Base-by-base conservation (phyloP, 2,888 invertebrate genomes). In the Creontiades dilutus region DNA sequence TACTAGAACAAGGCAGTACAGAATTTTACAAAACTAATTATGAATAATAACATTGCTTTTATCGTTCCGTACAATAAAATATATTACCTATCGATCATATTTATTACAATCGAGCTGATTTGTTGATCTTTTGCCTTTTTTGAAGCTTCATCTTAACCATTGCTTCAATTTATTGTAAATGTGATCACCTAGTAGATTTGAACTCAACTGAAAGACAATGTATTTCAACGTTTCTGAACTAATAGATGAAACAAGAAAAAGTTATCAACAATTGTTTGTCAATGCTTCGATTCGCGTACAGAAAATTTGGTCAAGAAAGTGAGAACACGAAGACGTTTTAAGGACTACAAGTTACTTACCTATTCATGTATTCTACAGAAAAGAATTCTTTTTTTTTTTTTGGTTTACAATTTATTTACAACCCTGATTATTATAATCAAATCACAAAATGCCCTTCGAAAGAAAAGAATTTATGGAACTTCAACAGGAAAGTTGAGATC, bases 341-440 rank as follows among this genome's bases (percentile, higher is more conserved):
- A 16, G 52, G 14, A 52, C 16, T 16, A 52, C 13, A 14, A 52
- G 5, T 2, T 52, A 52, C 11, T 52, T 11, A 52, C 52, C 52
- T 52, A 52, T 16, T 12, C 1, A 52, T 52, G 16, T 52, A 52
- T 52, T 52, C 14, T 52, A 52, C 52, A 52, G 52, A 52, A 52
- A 48, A 52, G 52, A 52, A 52, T 52, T 52, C 14, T 52, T 7
- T 16, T 12, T 52, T 48, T 48, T 52, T 52, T 2, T 52, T 52
- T 52, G 16, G 19, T 75, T 27, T 27, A 75, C 12, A 9, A 75
- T 28, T 75, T 75, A 75, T 75, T 75, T 75, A 75, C 75, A 75
- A 13, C 5, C 75, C 75, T 75, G 75, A 75, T 75, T 75, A 75
- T 75, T 75, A 75, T 75, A 75, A 75, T 75, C 75, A 75, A 75